Base-by-base conservation (phyloP, 2,113 vertebrate genomes). In the Chloebia gouldiae region DNA sequence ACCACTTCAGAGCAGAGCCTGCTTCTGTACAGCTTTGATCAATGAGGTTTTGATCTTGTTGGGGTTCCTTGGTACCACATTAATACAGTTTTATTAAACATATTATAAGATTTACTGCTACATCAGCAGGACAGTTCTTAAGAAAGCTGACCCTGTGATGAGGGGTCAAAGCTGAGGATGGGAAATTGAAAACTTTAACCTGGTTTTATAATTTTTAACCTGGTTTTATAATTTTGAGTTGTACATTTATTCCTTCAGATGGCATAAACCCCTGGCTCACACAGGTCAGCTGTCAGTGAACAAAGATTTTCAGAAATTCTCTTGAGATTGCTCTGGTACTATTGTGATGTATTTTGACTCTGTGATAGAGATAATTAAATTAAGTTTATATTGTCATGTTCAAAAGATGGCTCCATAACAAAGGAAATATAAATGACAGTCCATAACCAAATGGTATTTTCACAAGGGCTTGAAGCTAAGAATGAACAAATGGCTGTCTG, bases 21-120 rank as follows among this genome's bases (percentile, higher is more conserved):
- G 86, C 47, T 70, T 51, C 15, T 70, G 70, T 54, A 42, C 31
- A 47, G 42, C n/a, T 76, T 84, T 80, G 53, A 77, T 59, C 59
- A 77, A 81, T 70, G 81, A 82, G 75, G 20, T 51, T 92, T 90
- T 94, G 71, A 93, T 96, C 63, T 93, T 47, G 51, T 95, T 95
- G 94, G 65, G 59, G 35, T 87, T 76, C 54, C 70, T 80, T 50
- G 68, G 57, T 39, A 76, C 33, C 70, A 50, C 35, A 44, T 94
- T 60, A 85, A 90, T 92, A 25, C 23, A 53, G 50, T 93, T 93
- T 73, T 8, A 92, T 88, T 89, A 69, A 91, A 63, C 27, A 33
- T 47, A 76, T 93, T 90, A 50, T 9, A 76, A 70, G 81, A 90
- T 79, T 80, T 91, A 76, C 23, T 87, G 81, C 42, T 53, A 57